Percentiles rank a stretch among this genome's conserved stretches.
These are phyloP conservation scores for Stercorarius parasiticus DNA, from an alignment of 2,113 vertebrate species.

Conservation along the genomic window DNA sequence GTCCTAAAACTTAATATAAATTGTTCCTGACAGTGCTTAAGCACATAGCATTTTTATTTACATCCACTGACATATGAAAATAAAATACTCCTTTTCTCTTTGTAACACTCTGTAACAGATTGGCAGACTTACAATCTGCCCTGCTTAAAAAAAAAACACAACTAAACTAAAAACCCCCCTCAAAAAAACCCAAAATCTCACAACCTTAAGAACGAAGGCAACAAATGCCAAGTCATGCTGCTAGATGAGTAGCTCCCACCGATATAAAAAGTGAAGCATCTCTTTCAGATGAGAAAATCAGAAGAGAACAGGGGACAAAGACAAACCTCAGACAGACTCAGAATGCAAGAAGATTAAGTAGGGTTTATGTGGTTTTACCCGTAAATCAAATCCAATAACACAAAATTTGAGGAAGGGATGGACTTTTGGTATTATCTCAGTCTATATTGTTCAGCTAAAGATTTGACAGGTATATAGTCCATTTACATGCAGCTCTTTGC, in stretches of 20 bases:
- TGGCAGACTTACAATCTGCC: not conserved
- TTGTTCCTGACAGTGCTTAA: slow-evolving; percentile 3
- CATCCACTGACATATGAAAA: not conserved
- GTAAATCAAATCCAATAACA: slow-evolving; percentile 4
- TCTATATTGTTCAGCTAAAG: not conserved
- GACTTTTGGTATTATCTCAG: slow-evolving; percentile 1
- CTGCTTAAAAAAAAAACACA: not conserved
- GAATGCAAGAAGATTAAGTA: not conserved
- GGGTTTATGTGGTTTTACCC: not conserved
- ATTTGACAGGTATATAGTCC: not conserved
- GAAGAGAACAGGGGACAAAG: not conserved
- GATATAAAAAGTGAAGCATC: not conserved
- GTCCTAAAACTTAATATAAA: slow-evolving; percentile 34
- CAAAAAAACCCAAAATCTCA: not conserved
- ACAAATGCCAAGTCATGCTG: not conserved
- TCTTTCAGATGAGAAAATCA: not conserved
- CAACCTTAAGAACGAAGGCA: not conserved
- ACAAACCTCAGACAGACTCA: not conserved
- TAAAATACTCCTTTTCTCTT: not conserved
- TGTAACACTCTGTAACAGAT: not conserved
- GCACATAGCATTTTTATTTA: slow-evolving; percentile 15
- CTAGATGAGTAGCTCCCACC: not conserved
- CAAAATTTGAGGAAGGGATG: not conserved
- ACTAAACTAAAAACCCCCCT: rapidly evolving
- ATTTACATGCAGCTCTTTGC: slow-evolving; percentile 19